These are phyloP conservation scores for Intellagama lesueurii DNA, from an alignment of 2,797 vertebrate species.

Conservation along the genomic window DNA sequence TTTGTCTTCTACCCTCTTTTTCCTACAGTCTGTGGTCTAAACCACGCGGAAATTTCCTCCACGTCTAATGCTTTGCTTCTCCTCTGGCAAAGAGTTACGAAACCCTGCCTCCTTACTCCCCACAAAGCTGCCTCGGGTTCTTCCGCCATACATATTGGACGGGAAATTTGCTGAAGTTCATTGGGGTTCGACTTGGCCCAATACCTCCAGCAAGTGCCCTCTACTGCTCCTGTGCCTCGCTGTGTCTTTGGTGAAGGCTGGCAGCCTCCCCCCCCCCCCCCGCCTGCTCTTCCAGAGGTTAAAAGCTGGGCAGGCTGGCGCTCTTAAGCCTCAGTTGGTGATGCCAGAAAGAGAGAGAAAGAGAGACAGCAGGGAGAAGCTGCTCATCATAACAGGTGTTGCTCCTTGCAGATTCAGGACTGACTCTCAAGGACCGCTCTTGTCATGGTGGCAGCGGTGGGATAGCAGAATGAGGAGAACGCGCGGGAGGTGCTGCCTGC, in stretches of 20 bases:
- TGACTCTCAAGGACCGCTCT: not conserved
- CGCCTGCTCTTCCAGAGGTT: not conserved
- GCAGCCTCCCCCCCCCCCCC: not conserved
- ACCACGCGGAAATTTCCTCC: not conserved
- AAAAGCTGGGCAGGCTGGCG: too few species aligned
- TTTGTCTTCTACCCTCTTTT: too few species aligned
- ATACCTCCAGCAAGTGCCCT: too few species aligned
- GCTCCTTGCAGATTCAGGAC: not conserved
- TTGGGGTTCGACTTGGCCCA: not conserved
- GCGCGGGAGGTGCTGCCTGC: not conserved
- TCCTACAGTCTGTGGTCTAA: not conserved
- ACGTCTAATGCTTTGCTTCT: not conserved
- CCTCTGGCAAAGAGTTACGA: too few species aligned
- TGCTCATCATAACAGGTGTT: too few species aligned
- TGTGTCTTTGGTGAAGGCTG: too few species aligned
- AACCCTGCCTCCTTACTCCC: not conserved
- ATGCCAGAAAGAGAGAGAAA: slow-evolving; percentile 59
- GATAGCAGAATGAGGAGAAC: not conserved
- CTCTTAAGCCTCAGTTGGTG: slow-evolving; percentile 80
- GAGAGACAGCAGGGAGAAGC: not conserved
- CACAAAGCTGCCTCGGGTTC: not conserved
- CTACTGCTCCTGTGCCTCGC: not conserved
- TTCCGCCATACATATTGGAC: not conserved
- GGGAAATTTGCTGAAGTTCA: too few species aligned
- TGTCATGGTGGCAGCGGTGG: not conserved